phyloP scores from a whole-genome alignment of 2,888 invertebrate genomes.

The Therioaphis trifolii region DNA sequence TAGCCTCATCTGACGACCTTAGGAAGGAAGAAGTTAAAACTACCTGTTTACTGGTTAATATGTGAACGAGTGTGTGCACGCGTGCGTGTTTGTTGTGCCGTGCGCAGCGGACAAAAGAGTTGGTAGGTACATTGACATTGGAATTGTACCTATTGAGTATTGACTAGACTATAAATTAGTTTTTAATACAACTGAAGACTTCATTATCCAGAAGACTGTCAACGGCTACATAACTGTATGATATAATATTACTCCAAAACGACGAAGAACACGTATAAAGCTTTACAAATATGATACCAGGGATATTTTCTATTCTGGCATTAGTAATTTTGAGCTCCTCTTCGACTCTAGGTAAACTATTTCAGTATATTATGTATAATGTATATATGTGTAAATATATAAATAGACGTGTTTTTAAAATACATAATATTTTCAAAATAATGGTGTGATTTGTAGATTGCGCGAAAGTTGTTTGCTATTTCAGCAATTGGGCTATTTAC shows the following conservation, averaged over 20 bases:
- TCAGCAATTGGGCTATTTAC: slow-evolving; percentile 87
- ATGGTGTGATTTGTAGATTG: slow-evolving; percentile 43
- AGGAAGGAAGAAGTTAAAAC: slow-evolving; percentile 30
- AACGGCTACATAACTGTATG: not conserved
- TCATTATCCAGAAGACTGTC: slow-evolving; percentile 17
- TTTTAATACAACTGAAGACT: slow-evolving; percentile 2
- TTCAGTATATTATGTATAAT: not conserved
- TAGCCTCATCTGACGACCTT: slow-evolving; percentile 26
- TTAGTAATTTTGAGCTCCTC: slow-evolving; percentile 1
- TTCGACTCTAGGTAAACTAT: slow-evolving; percentile 7
- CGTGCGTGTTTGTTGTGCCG: not conserved
- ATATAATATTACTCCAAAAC: not conserved
- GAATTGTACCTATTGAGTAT: slow-evolving; percentile 21
- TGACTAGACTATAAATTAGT: slow-evolving; percentile 55
- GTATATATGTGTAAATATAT: too few species aligned
- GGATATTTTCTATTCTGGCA: not conserved
- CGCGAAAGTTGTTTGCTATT: slow-evolving; percentile 74
- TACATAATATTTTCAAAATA: not conserved
- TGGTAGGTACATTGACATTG: slow-evolving; percentile 49
- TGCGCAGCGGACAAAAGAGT: slow-evolving; percentile 15
- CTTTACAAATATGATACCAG: not conserved
- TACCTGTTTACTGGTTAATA: slow-evolving; percentile 29
- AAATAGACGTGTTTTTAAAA: too few species aligned
- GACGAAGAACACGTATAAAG: not conserved
- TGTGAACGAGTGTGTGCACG: slow-evolving; percentile 18